Evolutionary conservation across 2,113 vertebrate species (phyloP).

Genomic region (Mormyrus iriodes): DNA sequence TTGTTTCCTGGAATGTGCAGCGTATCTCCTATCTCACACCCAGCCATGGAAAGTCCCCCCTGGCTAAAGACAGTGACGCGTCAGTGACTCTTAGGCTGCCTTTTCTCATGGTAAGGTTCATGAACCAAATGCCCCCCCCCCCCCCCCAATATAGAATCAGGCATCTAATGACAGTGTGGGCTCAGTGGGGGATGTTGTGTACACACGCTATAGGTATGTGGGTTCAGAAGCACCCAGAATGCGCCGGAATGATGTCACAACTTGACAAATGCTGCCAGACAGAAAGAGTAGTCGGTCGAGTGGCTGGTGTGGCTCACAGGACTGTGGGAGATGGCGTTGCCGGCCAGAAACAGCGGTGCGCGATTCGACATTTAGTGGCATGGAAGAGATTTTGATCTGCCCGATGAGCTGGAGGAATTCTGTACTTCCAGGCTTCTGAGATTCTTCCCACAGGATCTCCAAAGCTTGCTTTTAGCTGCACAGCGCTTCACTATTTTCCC

Average conservation of each 20-base stretch:
- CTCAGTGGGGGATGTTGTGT: not conserved
- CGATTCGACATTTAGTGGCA: not conserved
- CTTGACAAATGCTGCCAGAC: not conserved
- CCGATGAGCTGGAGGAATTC: not conserved
- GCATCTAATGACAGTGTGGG: not conserved
- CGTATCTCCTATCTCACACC: not conserved
- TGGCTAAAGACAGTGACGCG: not conserved
- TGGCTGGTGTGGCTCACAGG: not conserved
- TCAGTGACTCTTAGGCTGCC: not conserved
- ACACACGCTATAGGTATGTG: not conserved
- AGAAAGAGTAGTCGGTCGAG: not conserved
- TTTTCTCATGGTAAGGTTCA: not conserved
- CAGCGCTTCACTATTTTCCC: not conserved
- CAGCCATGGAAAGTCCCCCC: not conserved
- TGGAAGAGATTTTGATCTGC: not conserved
- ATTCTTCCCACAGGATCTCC: not conserved
- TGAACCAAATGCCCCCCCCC: not conserved
- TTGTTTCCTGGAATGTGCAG: constrained; percentile 16
- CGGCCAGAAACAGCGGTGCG: not conserved
- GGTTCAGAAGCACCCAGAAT: not conserved
- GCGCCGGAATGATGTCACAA: not conserved
- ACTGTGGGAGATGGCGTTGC: not conserved
- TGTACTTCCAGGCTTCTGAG: not conserved
- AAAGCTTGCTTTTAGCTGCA: not conserved
- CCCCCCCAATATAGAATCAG: not conserved